Evolutionary conservation across 2,888 invertebrate species (phyloP).

Genomic region (Muschampia plurimacula): DNA sequence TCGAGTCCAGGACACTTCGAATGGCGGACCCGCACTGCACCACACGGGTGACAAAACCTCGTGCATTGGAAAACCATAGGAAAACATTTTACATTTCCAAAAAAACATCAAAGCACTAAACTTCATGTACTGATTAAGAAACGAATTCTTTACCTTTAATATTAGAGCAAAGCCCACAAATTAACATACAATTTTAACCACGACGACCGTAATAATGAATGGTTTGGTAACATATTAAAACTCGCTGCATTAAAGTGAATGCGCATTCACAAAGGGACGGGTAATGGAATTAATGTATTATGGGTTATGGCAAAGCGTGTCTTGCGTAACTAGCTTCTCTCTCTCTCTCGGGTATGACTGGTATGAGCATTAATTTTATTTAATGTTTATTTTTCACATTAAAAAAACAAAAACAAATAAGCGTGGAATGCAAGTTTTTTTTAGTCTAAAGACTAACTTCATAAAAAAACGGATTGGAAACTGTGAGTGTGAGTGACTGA

Average conservation of each 20-base stretch:
- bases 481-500: too few species aligned
- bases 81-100: too few species aligned
- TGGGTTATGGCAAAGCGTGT: background rate
- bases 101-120: too few species aligned
- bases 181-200: background rate
- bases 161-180: background rate
- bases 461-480: too few species aligned
- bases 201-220: background rate
- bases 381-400: too few species aligned
- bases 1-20: too few species aligned
- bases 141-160: background rate
- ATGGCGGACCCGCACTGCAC: too few species aligned
- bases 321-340: background rate
- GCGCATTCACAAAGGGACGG: background rate
- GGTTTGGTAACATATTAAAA: background rate
- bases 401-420: too few species aligned
- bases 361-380: background rate
- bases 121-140: background rate
- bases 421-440: too few species aligned
- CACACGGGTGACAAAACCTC: too few species aligned
- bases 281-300: background rate
- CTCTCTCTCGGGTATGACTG: background rate
- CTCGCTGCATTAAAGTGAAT: background rate
- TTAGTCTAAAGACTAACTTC: too few species aligned
- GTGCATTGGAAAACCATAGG: too few species aligned